Conservation (phyloP, 1,140 invertebrate genomes). For the Calosoma granatense region DNA sequence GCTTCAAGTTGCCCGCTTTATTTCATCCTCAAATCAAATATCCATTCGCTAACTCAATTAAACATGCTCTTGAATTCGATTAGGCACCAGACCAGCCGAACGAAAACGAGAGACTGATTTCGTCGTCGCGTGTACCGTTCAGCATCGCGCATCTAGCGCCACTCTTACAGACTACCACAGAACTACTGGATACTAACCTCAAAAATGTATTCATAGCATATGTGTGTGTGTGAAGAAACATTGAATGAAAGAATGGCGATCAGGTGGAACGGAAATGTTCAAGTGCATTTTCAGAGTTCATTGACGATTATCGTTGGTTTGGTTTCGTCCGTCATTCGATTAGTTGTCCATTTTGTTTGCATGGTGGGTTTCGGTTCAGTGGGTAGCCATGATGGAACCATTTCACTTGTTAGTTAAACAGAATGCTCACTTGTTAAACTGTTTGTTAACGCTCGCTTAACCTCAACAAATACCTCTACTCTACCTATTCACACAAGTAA, state of each 20-base stretch:
- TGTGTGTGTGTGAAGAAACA: no score
- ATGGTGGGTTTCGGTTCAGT: neutral
- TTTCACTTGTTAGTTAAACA: neutral
- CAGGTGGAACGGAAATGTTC: no score
- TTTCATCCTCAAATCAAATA: conserved; percentile 10
- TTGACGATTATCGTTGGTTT: neutral
- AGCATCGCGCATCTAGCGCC: neutral
- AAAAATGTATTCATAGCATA: no score
- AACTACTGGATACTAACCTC: no score
- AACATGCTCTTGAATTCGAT: conserved; percentile 11
- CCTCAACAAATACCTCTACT: neutral
- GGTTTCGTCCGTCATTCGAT: neutral
- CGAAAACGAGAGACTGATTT: conserved; percentile 1
- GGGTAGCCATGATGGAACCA: neutral
- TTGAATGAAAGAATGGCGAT: no score
- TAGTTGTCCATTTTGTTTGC: neutral
- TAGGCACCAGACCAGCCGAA: conserved; percentile 9
- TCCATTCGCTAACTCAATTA: conserved; percentile 12
- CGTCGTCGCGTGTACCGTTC: no score
- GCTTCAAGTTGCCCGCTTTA: neutral
- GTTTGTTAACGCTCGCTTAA: neutral
- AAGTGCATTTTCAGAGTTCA: neutral
- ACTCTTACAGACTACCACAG: no score
- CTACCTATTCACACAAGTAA: no score
- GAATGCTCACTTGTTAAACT: neutral